Conservation (phyloP, 2,113 vertebrate genomes). For the Thomomys bottae region DNA sequence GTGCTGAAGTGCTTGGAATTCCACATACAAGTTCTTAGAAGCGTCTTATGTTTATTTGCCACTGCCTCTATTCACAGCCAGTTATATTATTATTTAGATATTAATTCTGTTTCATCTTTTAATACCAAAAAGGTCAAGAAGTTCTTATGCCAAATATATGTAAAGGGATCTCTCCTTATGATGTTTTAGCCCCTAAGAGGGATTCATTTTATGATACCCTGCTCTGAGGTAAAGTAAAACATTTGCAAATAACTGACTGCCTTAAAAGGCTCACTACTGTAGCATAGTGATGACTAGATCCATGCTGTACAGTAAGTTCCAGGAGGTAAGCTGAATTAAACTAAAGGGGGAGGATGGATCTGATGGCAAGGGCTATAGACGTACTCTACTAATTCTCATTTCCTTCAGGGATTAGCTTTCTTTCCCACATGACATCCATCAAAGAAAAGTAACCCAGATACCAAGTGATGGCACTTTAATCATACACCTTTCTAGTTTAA, state of each 20-base stretch:
- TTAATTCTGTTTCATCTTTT: constrained; percentile 44
- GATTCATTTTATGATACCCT: constrained; percentile 20
- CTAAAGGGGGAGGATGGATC: constrained; percentile 9
- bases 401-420: neutral
- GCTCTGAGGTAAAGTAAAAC: constrained; percentile 25
- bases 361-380: neutral
- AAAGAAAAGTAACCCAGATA: constrained; percentile 16
- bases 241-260: constrained; percentile 52
- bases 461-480: neutral
- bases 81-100: neutral
- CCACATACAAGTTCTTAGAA: constrained; percentile 84
- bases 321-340: constrained; percentile 30
- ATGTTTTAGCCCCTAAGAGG: constrained; percentile 38
- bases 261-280: constrained; percentile 63
- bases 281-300: neutral
- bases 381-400: constrained; percentile 21
- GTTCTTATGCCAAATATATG: constrained; percentile 18
- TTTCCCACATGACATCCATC: constrained; percentile 7
- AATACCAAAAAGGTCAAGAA: neutral
- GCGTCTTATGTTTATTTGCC: constrained; percentile 73
- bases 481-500: neutral
- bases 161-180: constrained; percentile 16
- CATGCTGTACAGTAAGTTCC: constrained; percentile 12
- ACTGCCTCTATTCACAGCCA: constrained; percentile 66
- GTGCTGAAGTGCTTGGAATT: constrained; percentile 87